These are phyloP conservation scores for Tinea semifulvella DNA, from an alignment of 2,888 invertebrate genomes.

Conservation along the genomic window DNA sequence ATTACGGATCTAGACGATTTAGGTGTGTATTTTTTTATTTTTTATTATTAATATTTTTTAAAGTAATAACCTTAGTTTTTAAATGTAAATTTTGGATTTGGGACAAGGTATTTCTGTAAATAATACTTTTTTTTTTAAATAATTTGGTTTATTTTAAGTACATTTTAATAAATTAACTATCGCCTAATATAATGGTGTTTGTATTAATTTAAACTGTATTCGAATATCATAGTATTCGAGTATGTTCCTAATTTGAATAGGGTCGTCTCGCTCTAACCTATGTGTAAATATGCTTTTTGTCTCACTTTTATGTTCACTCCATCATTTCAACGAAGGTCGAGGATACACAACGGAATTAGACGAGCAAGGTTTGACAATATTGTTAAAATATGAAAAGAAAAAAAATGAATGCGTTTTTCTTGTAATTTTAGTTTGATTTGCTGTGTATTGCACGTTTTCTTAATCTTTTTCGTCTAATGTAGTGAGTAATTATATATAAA, in stretches of 20 bases:
- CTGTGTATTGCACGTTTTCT: too few relatives aligned
- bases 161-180: too few relatives aligned
- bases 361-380: slow-evolving; percentile 56
- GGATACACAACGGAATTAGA: slow-evolving; percentile 59
- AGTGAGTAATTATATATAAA: too few relatives aligned
- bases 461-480: too few relatives aligned
- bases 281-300: slow-evolving; percentile 12
- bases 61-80: too few relatives aligned
- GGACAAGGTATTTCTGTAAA: too few relatives aligned
- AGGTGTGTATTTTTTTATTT: slow-evolving; percentile 67
- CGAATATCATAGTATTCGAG: not conserved
- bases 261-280: slow-evolving; percentile 45
- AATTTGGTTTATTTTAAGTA: not conserved
- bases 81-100: too few relatives aligned
- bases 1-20: slow-evolving; percentile 76
- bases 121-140: not conserved
- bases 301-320: slow-evolving; percentile 26
- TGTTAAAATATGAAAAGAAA: not conserved
- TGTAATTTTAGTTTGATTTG: slow-evolving; percentile 25
- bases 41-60: slow-evolving; percentile 16
- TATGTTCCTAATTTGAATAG: not conserved
- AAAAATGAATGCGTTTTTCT: not conserved
- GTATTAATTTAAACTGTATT: too few relatives aligned
- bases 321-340: slow-evolving; percentile 51
- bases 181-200: too few relatives aligned